Evolutionary conservation across 2,888 invertebrate genomes (phyloP).

Genomic region (Electrophaes corylata): DNA sequence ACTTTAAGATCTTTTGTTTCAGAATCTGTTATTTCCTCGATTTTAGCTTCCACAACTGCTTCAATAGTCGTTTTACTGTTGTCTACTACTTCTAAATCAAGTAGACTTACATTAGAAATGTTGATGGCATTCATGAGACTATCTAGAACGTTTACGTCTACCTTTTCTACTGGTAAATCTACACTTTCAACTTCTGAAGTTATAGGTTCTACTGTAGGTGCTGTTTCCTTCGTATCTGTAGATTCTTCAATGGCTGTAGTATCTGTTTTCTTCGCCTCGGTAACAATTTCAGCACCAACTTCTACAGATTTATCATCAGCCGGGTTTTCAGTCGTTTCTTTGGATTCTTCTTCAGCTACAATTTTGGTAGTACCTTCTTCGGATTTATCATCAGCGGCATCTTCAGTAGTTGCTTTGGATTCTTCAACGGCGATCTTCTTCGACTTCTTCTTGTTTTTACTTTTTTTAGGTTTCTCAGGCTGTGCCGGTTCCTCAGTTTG

Average conservation of each 20-base stretch:
- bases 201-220: constrained; percentile 4
- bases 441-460: constrained; percentile 67
- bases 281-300: background rate
- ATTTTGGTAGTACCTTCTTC: background rate
- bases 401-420: constrained; percentile 39
- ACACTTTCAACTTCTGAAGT: constrained; percentile 15
- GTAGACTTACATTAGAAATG: constrained; percentile 63
- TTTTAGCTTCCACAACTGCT: constrained; percentile 35
- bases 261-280: background rate
- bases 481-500: constrained; percentile 65
- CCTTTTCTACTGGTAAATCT: constrained; percentile 38
- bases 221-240: background rate
- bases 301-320: constrained; percentile 35
- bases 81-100: constrained; percentile 59
- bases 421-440: constrained; percentile 48
- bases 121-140: constrained; percentile 69
- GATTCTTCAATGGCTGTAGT: background rate
- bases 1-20: background rate
- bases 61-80: constrained; percentile 48
- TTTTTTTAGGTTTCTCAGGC: constrained; percentile 69
- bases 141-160: constrained; percentile 64
- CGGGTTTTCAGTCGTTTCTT: constrained; percentile 43
- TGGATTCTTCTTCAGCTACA: constrained; percentile 1
- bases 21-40: constrained; percentile 1
- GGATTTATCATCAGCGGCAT: constrained; percentile 40